Conservation (phyloP, 2,113 vertebrate genomes). For the Seriola rivoliana region DNA sequence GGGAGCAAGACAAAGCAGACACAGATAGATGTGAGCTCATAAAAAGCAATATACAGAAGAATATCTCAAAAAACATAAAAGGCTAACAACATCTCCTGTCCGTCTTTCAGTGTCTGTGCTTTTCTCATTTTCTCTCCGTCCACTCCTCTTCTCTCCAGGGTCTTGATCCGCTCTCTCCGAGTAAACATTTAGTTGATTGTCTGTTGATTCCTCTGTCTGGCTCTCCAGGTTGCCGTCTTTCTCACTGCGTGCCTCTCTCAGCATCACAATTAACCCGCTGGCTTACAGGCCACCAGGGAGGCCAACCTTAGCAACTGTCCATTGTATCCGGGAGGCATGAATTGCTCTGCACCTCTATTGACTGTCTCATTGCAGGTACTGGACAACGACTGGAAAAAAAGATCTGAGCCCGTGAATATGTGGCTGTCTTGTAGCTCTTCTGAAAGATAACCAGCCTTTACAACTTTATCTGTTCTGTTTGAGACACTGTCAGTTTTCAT, state of each 20-base stretch:
- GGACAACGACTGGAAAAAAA: background rate
- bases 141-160: background rate
- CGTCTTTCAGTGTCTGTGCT: background rate
- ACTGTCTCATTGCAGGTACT: constrained; percentile 7
- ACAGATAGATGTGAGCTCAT: background rate
- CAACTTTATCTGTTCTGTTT: background rate
- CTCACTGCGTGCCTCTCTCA: constrained; percentile 20
- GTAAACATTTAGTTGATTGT: constrained; percentile 41
- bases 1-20: background rate
- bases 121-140: constrained; percentile 1
- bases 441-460: background rate
- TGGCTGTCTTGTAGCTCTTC: background rate
- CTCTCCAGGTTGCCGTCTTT: constrained; percentile 29
- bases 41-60: background rate
- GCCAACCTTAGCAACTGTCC: constrained; percentile 47
- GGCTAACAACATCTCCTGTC: background rate
- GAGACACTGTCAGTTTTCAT: background rate
- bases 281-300: constrained; percentile 38
- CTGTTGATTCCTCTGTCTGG: constrained; percentile 34
- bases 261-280: constrained; percentile 41
- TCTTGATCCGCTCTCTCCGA: background rate
- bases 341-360: constrained; percentile 23
- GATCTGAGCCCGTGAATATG: background rate
- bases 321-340: constrained; percentile 37
- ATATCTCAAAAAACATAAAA: background rate